A percentile compares a stretch with the other conserved stretches of the same genome.
These are phyloP conservation scores for Asarcornis scutulata DNA, from an alignment of 2,113 vertebrate species.

Conservation along the genomic window DNA sequence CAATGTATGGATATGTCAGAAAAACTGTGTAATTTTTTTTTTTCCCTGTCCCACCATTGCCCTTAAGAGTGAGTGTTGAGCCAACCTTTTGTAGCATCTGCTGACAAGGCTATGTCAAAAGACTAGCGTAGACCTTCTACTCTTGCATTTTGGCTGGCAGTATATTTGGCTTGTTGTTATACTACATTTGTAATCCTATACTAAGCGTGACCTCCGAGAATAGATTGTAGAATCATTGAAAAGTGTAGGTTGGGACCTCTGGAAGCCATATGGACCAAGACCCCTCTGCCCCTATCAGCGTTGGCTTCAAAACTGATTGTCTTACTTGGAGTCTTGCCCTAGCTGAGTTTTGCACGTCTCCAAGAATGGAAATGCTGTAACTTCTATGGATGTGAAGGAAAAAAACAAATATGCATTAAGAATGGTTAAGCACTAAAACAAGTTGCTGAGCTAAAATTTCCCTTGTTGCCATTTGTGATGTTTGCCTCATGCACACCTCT, in stretches of 20 bases:
- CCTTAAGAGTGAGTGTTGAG: not conserved
- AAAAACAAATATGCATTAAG: fast-evolving
- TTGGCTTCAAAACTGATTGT: not conserved
- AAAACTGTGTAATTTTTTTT: not conserved
- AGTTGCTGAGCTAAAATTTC: not conserved
- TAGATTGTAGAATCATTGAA: slow-evolving; percentile 43
- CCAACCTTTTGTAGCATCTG: not conserved
- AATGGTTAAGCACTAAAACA: not conserved
- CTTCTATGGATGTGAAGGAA: not conserved
- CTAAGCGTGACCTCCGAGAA: slow-evolving; percentile 24
- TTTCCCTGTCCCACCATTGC: not conserved
- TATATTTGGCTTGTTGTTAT: not conserved
- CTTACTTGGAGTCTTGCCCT: not conserved
- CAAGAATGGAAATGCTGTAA: not conserved
- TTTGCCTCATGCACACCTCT: not conserved
- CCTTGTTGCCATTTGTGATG: not conserved
- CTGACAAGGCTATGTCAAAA: not conserved
- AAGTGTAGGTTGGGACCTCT: not conserved
- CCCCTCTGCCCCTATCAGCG: not conserved
- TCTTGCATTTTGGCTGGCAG: slow-evolving; percentile 33
- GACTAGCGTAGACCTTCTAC: not conserved
- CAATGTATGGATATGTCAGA: not conserved
- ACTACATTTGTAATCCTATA: slow-evolving; percentile 41
- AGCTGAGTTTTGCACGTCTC: not conserved
- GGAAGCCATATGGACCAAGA: not conserved